phyloP scores from a whole-genome alignment of 2,888 invertebrate species.

The Reticulitermes lucifugus region DNA sequence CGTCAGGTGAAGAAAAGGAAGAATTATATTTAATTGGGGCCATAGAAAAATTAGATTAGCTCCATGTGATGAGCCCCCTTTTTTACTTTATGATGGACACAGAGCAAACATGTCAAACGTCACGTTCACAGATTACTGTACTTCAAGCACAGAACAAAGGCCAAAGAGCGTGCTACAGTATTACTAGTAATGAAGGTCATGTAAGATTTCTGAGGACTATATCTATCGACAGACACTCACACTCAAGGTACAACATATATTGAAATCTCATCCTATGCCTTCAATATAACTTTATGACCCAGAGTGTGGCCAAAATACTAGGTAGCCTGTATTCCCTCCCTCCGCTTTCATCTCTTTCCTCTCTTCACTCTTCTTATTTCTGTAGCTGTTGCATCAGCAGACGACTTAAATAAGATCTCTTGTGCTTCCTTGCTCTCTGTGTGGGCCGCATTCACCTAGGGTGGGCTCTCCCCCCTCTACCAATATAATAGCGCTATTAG shows the following conservation, averaged over 20 bases:
- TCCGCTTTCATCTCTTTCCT: background rate
- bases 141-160: too few relatives aligned
- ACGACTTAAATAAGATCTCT: slow-evolving; percentile 29
- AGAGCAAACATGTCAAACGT: too few relatives aligned
- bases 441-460: slow-evolving; percentile 48
- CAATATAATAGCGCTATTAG: slow-evolving; percentile 52
- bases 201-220: slow-evolving; percentile 27
- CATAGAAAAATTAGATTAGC: too few relatives aligned
- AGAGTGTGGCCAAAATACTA: slow-evolving; percentile 3
- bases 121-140: too few relatives aligned
- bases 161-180: too few relatives aligned
- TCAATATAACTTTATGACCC: slow-evolving; percentile 43
- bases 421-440: slow-evolving; percentile 44
- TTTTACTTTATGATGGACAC: too few relatives aligned
- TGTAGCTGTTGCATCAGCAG: background rate
- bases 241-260: slow-evolving; percentile 10
- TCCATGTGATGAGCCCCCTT: too few relatives aligned
- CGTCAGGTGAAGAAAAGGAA: background rate
- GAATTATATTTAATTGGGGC: too few relatives aligned
- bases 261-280: slow-evolving; percentile 35
- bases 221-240: background rate
- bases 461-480: slow-evolving; percentile 38
- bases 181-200: background rate
- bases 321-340: background rate
- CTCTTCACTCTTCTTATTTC: background rate